Base-by-base conservation (phyloP, 1,140 invertebrate species). In the Mactra quadrangularis region DNA sequence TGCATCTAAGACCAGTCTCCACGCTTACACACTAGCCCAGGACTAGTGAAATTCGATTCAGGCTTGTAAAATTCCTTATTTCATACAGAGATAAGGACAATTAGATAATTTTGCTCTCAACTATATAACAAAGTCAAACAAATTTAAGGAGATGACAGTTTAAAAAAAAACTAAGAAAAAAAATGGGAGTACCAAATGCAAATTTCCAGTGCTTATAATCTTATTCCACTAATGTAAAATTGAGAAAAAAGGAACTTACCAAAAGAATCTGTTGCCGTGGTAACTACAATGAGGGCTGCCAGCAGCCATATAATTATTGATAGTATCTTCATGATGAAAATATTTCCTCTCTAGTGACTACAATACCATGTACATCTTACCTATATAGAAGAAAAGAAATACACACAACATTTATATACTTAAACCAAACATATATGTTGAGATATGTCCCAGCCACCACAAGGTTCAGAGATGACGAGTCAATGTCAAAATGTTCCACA, bases 341-440 rank as follows among this genome's bases (percentile, higher is more conserved):
- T 25, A 17, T 68, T 25, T 50, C 1, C 15, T 68, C 17, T n/a
- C 64, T 68, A 68, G 41, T 47, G 64, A 15, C n/a, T n/a, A n/a
- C 31, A 52, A 50, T 31, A 47, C 64, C 64, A 68, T 50, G 41
- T n/a, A 68, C 64, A 68, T 68, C 64, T 68, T 68, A 68, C 64
- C 64, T 68, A 68, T 31, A n/a, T n/a, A n/a, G n/a, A n/a, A n/a
- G n/a, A 68, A 41, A 25, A 50, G 22, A 47, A 68, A 68, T 41
- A 68, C 64, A 68, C 41, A 68, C 64, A 68, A 68, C 64, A 68
- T 68, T 68, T 68, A 68, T 68, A 68, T 68, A 68, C 64, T 41
- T 41, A 68, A 68, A 68, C 64, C 64, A 68, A 68, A 7, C 9
- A 47, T 9, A n/a, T n/a, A 68, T 2, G 31, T 47, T 68, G 25